These are phyloP conservation scores for Epinotia brunnichana DNA, from an alignment of 2,888 invertebrate species.

Conservation along the genomic window DNA sequence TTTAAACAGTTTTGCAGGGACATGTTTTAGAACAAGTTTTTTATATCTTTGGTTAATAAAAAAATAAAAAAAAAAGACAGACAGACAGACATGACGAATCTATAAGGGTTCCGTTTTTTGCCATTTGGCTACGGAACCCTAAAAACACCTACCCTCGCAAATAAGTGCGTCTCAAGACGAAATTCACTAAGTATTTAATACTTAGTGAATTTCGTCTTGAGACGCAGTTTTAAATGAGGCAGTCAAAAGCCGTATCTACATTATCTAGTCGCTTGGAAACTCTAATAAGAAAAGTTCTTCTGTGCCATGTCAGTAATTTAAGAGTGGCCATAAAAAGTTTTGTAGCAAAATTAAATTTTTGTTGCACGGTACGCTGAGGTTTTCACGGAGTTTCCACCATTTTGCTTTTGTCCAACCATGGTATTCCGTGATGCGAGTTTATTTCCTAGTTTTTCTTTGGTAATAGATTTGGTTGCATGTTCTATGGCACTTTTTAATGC, in stretches of 20 bases:
- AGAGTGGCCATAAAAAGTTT: conserved; percentile 67
- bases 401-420: conserved; percentile 30
- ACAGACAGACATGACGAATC: no score
- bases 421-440: conserved; percentile 33
- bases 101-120: no score
- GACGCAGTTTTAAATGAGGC: conserved; percentile 18
- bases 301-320: conserved; percentile 69
- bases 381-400: conserved; percentile 49
- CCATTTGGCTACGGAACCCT: no score
- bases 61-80: no score
- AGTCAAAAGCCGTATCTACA: conserved; percentile 45
- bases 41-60: no score
- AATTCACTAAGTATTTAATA: no score
- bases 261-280: conserved; percentile 48
- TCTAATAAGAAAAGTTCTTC: conserved; percentile 70
- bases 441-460: conserved; percentile 16
- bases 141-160: no score
- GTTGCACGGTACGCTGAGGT: conserved; percentile 54
- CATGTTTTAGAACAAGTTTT: no score
- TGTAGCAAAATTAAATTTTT: conserved; percentile 71
- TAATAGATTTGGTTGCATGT: conserved; percentile 27
- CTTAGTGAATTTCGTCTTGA: not conserved
- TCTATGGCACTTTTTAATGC: not conserved
- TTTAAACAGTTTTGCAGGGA: no score
- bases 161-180: not conserved